phyloP scores from a whole-genome alignment of 2,888 invertebrate species.

The Coremacera marginata region DNA sequence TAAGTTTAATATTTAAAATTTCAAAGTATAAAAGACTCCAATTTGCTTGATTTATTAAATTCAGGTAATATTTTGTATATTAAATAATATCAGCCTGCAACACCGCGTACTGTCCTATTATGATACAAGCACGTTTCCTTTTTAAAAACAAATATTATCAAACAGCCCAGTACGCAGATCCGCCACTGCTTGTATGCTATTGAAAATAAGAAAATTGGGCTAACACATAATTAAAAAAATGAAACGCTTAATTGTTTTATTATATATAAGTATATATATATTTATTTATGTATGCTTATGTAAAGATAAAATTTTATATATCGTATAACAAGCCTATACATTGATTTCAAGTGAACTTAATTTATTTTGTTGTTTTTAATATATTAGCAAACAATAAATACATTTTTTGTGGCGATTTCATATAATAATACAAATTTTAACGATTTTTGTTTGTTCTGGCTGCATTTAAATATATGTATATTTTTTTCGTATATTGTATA shows the following conservation, averaged over 20 bases:
- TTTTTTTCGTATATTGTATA: constrained; percentile 13
- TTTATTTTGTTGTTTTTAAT: constrained; percentile 2
- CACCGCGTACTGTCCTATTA: too few relatives aligned
- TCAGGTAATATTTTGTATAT: too few relatives aligned
- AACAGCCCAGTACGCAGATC: too few relatives aligned
- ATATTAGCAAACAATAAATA: constrained; percentile 32
- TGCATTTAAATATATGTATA: constrained; percentile 5
- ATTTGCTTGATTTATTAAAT: too few relatives aligned
- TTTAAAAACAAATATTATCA: too few relatives aligned
- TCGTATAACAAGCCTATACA: constrained; percentile 32
- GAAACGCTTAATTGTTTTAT: not conserved
- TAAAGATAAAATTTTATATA: constrained; percentile 38
- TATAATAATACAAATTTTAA: constrained; percentile 20
- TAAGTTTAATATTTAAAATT: too few relatives aligned
- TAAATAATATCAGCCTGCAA: too few relatives aligned
- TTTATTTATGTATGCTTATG: constrained; percentile 14
- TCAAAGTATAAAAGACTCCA: too few relatives aligned
- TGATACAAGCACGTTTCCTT: too few relatives aligned
- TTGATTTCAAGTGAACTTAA: constrained; percentile 20
- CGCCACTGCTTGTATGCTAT: too few relatives aligned
- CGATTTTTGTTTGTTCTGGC: not conserved
- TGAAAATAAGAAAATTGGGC: too few relatives aligned
- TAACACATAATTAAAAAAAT: too few relatives aligned
- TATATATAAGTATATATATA: constrained; percentile 9
- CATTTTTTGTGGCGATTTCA: constrained; percentile 22